These are phyloP conservation scores for Nymphalis polychloros DNA, from an alignment of 2,888 invertebrate species.

Conservation along the genomic window DNA sequence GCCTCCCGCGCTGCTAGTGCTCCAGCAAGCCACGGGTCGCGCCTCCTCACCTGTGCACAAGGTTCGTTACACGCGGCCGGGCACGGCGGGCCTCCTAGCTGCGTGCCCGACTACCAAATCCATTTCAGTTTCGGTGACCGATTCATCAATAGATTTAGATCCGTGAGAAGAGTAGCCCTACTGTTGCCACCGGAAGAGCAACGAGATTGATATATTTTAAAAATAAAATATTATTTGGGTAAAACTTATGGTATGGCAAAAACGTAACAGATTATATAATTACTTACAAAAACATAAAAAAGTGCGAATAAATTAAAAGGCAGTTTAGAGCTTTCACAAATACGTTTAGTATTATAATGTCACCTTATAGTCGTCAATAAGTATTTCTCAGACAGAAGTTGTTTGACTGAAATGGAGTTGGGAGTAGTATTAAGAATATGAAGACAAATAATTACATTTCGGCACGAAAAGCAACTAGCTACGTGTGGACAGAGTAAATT, in stretches of 20 bases:
- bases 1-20: conserved; percentile 65
- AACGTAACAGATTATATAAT: background rate
- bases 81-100: conserved; percentile 32
- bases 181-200: no score
- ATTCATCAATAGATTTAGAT: background rate
- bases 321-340: no score
- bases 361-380: no score
- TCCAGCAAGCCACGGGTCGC: conserved; percentile 52
- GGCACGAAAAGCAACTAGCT: conserved; percentile 56
- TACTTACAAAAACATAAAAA: background rate
- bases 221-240: no score
- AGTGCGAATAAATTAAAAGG: background rate
- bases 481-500: conserved; percentile 56
- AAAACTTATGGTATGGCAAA: no score
- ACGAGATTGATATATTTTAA: no score
- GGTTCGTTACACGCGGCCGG: conserved; percentile 19
- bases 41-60: conserved; percentile 51
- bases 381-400: no score
- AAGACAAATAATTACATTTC: conserved; percentile 33
- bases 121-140: conserved; percentile 31
- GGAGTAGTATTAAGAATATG: conserved; percentile 26
- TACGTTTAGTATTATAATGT: no score
- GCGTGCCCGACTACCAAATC: conserved; percentile 39
- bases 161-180: no score
- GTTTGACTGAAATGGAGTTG: conserved; percentile 34